phyloP scores from a whole-genome alignment of 2,888 invertebrate species.

The Sturmia bella region DNA sequence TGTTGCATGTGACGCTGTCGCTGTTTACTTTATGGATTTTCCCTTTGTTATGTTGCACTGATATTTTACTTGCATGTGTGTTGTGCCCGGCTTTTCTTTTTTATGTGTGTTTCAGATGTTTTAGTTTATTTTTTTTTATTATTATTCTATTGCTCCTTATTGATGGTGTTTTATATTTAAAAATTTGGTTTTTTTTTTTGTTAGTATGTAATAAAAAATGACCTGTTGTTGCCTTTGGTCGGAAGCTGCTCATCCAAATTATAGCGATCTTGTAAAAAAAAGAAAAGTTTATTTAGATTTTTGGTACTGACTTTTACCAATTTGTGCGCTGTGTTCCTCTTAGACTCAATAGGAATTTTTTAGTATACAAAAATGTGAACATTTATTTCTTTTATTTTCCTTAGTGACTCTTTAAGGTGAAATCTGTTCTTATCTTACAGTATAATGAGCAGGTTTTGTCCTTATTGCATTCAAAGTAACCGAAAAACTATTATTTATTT shows the following conservation, averaged over 20 bases:
- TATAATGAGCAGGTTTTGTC: no score
- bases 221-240: conserved; percentile 49
- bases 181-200: conserved; percentile 64
- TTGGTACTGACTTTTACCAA: conserved; percentile 28
- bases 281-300: conserved; percentile 32
- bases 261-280: conserved; percentile 29
- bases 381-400: no score
- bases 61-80: neutral
- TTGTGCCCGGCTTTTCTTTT: conserved; percentile 44
- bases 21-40: conserved; percentile 65
- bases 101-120: conserved; percentile 34
- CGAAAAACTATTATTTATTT: no score
- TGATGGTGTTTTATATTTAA: conserved; percentile 48
- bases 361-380: no score
- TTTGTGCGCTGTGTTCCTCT: neutral
- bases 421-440: no score
- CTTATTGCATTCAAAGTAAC: no score
- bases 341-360: conserved; percentile 37
- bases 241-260: conserved; percentile 51
- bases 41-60: conserved; percentile 60
- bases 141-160: conserved; percentile 31
- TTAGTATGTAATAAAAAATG: conserved; percentile 33
- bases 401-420: no score
- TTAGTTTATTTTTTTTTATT: conserved; percentile 7
- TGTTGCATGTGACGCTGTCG: conserved; percentile 48